These are phyloP conservation scores for Gorsachius goisagi DNA, from an alignment of 2,113 vertebrate species.

Conservation along the genomic window DNA sequence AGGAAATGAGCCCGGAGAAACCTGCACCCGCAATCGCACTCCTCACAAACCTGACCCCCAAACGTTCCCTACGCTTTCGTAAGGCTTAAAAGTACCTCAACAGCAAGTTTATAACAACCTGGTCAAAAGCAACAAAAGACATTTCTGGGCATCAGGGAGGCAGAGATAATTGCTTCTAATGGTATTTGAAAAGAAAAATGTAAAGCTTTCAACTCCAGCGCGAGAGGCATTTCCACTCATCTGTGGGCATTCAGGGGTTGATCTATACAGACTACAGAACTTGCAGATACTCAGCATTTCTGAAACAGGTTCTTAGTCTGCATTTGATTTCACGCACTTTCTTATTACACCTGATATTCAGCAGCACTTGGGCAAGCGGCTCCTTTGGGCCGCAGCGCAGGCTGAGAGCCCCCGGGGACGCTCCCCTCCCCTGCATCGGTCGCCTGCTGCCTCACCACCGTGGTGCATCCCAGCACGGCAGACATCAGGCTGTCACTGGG, in stretches of 20 bases:
- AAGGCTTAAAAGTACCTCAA: not conserved
- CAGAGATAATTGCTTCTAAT: not conserved
- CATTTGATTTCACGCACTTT: not conserved
- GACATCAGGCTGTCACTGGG: not conserved
- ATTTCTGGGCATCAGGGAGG: not conserved
- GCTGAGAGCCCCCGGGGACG: no score
- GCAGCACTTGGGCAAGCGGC: not conserved
- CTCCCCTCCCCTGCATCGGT: rapidly evolving
- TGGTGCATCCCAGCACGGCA: rapidly evolving
- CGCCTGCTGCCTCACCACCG: rapidly evolving
- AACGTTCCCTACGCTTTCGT: not conserved
- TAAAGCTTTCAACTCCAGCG: not conserved
- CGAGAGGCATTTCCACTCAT: not conserved
- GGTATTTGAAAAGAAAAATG: not conserved
- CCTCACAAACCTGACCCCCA: not conserved
- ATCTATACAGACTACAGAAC: not conserved
- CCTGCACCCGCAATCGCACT: not conserved
- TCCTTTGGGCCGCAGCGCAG: rapidly evolving
- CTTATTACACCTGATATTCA: not conserved
- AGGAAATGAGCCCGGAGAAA: not conserved
- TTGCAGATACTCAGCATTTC: not conserved
- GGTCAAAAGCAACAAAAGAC: not conserved
- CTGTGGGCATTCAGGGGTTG: not conserved
- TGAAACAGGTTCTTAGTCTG: not conserved
- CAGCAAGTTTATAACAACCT: not conserved